These are phyloP conservation scores for Saimiri boliviensis DNA, from an alignment of 2,113 vertebrate species.

Conservation along the genomic window DNA sequence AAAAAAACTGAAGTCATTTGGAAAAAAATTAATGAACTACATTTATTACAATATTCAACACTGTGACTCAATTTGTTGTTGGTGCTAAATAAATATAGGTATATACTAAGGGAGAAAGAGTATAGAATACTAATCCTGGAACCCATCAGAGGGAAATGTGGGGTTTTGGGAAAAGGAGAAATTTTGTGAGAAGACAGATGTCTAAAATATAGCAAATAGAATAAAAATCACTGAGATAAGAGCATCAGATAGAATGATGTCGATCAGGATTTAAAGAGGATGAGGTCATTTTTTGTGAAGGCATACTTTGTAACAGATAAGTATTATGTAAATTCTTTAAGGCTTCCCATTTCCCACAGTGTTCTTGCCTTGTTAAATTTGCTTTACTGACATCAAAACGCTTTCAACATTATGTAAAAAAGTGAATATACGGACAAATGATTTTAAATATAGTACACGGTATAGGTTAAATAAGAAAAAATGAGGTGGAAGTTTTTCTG, in stretches of 20 bases:
- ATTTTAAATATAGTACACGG: slow-evolving; percentile 4
- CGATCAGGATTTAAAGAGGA: background rate
- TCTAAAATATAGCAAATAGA: background rate
- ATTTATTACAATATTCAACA: slow-evolving; percentile 12
- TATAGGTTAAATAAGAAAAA: background rate
- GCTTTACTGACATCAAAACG: slow-evolving; percentile 39
- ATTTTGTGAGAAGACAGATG: background rate
- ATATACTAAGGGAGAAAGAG: slow-evolving; percentile 11
- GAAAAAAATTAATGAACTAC: background rate
- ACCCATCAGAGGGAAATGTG: background rate
- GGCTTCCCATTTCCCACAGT: background rate
- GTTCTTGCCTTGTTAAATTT: background rate
- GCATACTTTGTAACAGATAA: slow-evolving; percentile 7
- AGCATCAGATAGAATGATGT: background rate
- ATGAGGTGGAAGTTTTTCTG: background rate
- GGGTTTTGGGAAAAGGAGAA: background rate
- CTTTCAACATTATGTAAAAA: slow-evolving; percentile 26
- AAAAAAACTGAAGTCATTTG: background rate
- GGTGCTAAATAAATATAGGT: background rate
- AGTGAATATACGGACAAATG: background rate
- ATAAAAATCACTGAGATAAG: slow-evolving; percentile 34
- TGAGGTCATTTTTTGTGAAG: slow-evolving; percentile 9
- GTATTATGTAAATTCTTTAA: slow-evolving; percentile 18
- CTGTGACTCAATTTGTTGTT: background rate
- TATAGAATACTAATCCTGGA: slow-evolving; percentile 24